Evolutionary conservation across 2,888 invertebrate species (phyloP).

Genomic region (Gisinianus flammeolus): DNA sequence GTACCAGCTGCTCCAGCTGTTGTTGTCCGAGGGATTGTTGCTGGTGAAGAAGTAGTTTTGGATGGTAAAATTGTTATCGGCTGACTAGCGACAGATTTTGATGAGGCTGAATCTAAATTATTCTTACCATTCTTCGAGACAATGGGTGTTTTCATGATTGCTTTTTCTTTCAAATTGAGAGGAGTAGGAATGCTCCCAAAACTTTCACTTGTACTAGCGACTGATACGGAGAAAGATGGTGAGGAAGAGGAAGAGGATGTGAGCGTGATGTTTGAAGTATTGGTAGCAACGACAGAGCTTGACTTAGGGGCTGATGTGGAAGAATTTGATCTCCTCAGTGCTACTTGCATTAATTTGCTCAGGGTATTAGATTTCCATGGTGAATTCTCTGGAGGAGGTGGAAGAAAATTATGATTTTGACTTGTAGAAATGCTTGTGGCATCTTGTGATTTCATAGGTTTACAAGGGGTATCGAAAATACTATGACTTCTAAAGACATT

Average conservation of each 20-base stretch:
- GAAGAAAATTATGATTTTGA: neutral
- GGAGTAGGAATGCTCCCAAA: neutral
- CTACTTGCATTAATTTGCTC: neutral
- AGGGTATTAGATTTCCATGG: neutral
- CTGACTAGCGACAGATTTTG: too few relatives aligned
- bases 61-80: too few relatives aligned
- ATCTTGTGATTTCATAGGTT: neutral
- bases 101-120: neutral
- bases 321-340: neutral
- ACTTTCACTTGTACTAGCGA: neutral
- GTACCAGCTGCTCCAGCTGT: too few relatives aligned
- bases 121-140: too few relatives aligned
- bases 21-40: neutral
- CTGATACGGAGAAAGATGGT: neutral
- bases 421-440: neutral
- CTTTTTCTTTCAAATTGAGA: too few relatives aligned
- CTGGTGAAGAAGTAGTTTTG: neutral
- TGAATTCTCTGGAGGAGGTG: neutral
- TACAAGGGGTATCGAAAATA: constrained; percentile 6
- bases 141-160: neutral
- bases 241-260: neutral
- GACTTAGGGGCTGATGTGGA: neutral
- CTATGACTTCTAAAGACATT: neutral
- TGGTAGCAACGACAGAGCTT: neutral
- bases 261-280: neutral